Base-by-base conservation (phyloP, 2,797 vertebrate species). In the Pelodytes ibericus region DNA sequence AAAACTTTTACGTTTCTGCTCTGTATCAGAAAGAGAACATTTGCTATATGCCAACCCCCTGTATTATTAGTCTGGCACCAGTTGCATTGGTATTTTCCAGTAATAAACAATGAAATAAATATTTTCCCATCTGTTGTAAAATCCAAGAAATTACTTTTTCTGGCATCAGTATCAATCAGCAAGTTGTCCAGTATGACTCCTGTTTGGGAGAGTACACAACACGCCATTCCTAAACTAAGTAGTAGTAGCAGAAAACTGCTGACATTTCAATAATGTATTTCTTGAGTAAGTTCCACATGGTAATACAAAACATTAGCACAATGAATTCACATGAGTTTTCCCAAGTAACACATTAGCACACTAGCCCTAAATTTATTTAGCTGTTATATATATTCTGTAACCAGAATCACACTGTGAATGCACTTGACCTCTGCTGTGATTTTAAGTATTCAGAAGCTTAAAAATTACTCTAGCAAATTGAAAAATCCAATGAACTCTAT, bases 261-360 rank as follows among this genome's bases (percentile, higher is more conserved):
- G 36, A 16, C 26, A 67, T 44, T 65, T 47, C 18, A 13, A 66
- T 67, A 66, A 67, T 59, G 53, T 31, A 22, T 67, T 67, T 59
- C 58, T 30, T 74, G 31, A 59, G 36, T 25, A 56, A n/a, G 30
- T 49, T 24, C 13, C 18, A 27, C 22, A 36, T 69, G 15, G n/a
- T 51, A 62, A 72, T 60, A 36, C n/a, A 58, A 51, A 27, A 69
- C 26, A 62, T 53, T 33, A 11, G 18, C 53, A 68, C 56, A 68
- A 61, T 56, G n/a, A 16, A 76, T 11, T 20, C 27, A 15, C 31
- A 51, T 36, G 64, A 20, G 6, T 33, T 56, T 49, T 61, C 13
- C 26, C n/a, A 31, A 49, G 41, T 10, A 62, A 26, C 6, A 6
- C 13, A 72, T 51, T 61, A 29, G 5, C 22, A 33, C 15, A 49